Evolutionary conservation across 53 echinoderm and acorn worm genomes (phyloP).

Genomic region (Stichopus horrens): DNA sequence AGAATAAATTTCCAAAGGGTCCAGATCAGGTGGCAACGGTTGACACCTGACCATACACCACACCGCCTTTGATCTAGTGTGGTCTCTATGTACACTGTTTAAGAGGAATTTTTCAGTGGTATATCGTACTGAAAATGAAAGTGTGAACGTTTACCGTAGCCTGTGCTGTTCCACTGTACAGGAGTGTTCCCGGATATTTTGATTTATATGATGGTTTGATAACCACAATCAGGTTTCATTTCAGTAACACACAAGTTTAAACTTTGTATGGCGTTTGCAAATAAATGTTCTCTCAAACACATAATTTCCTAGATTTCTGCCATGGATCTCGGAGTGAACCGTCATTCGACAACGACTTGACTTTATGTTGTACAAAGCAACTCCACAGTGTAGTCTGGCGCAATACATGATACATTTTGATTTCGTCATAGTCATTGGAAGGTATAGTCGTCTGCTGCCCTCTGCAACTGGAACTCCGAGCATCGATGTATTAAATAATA

Average conservation of each 20-base stretch:
- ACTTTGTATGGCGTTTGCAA: background rate
- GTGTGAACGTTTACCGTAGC: no score
- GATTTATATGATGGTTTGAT: no score
- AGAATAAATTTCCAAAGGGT: no score
- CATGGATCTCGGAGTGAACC: background rate
- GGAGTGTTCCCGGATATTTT: no score
- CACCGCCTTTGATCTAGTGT: no score
- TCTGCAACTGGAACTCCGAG: background rate
- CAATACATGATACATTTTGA: constrained; percentile 1
- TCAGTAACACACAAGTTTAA: background rate
- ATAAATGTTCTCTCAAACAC: background rate
- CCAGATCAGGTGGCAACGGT: no score
- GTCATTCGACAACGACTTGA: background rate
- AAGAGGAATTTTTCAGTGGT: no score
- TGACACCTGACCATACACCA: no score
- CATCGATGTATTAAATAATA: background rate
- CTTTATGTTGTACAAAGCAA: background rate
- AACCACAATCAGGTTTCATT: background rate
- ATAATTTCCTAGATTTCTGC: background rate
- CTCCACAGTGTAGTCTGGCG: background rate
- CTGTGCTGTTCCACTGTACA: no score
- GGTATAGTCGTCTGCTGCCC: background rate
- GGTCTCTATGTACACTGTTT: no score
- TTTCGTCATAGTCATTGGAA: background rate
- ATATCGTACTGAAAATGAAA: no score